Conservation (phyloP, 1,140 invertebrate species). For the Pseudomyrmex gracilis region DNA sequence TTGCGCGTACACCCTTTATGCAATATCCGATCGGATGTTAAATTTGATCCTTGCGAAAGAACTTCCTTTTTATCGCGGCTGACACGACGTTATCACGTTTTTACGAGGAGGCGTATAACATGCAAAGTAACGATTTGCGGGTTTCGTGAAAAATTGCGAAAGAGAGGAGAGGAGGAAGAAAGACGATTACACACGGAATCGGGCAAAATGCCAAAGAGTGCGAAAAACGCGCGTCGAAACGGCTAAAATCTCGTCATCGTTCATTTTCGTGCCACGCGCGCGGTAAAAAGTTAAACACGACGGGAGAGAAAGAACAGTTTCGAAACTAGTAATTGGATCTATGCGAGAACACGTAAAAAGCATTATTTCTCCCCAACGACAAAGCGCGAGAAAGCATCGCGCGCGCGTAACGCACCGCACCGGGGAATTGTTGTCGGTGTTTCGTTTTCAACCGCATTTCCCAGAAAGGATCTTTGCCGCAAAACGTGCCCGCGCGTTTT, state of each 20-base stretch:
- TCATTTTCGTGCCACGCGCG: background rate
- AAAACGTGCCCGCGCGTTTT: background rate
- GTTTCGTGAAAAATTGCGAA: background rate
- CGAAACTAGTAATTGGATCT: slow-evolving; percentile 39
- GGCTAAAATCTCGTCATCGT: background rate
- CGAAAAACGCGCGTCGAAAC: background rate
- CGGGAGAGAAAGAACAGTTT: slow-evolving; percentile 14
- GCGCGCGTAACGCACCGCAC: background rate
- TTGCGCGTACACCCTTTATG: background rate
- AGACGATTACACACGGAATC: background rate
- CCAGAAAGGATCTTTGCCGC: slow-evolving; percentile 13
- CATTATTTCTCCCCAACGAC: background rate
- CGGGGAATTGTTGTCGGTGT: background rate
- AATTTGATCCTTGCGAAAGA: background rate
- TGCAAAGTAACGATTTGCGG: background rate
- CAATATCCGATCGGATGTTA: slow-evolving; percentile 3
- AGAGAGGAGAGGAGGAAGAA: background rate
- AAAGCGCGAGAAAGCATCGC: background rate
- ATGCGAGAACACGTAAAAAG: slow-evolving; percentile 20
- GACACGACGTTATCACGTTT: background rate
- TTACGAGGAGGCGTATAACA: background rate
- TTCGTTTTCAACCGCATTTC: slow-evolving; percentile 7
- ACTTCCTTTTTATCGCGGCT: background rate
- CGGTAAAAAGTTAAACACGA: slow-evolving; percentile 13
- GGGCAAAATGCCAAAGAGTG: background rate